phyloP scores from a whole-genome alignment of 2,888 invertebrate species.

The Drosophila pegasa region DNA sequence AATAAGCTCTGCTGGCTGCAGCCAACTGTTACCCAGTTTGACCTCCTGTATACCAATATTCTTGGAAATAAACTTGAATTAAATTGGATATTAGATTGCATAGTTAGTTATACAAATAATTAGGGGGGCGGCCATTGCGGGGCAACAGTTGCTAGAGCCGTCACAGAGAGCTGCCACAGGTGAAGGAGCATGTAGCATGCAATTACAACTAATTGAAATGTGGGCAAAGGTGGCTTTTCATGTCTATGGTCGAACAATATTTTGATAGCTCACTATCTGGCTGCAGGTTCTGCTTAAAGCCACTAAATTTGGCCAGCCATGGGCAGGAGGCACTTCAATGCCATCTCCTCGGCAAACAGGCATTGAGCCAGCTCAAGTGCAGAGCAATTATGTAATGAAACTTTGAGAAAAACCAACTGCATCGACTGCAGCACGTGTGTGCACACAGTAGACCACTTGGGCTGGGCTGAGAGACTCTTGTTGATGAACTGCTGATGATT shows the following conservation, averaged over 20 bases:
- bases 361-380: constrained; percentile 8
- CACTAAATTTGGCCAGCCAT: neutral
- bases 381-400: constrained; percentile 55
- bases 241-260: neutral
- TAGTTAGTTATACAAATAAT: constrained; percentile 3
- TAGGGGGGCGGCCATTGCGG: neutral
- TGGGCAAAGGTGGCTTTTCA: constrained; percentile 2
- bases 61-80: neutral
- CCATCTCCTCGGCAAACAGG: neutral
- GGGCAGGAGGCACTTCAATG: neutral
- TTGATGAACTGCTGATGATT: constrained; percentile 42
- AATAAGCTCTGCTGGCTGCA: neutral
- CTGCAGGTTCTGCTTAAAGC: neutral
- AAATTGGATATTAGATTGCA: constrained; percentile 7
- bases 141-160: neutral
- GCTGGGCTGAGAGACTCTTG: constrained; percentile 5
- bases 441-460: constrained; percentile 17
- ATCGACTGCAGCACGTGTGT: constrained; percentile 6
- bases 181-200: neutral
- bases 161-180: too few species aligned
- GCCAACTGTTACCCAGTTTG: neutral
- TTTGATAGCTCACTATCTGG: constrained; percentile 1
- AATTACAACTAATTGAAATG: constrained; percentile 34
- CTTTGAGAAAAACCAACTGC: constrained; percentile 36
- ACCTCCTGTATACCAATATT: neutral